Conservation (phyloP, 2,797 vertebrate genomes). For the Novumbra hubbsi region DNA sequence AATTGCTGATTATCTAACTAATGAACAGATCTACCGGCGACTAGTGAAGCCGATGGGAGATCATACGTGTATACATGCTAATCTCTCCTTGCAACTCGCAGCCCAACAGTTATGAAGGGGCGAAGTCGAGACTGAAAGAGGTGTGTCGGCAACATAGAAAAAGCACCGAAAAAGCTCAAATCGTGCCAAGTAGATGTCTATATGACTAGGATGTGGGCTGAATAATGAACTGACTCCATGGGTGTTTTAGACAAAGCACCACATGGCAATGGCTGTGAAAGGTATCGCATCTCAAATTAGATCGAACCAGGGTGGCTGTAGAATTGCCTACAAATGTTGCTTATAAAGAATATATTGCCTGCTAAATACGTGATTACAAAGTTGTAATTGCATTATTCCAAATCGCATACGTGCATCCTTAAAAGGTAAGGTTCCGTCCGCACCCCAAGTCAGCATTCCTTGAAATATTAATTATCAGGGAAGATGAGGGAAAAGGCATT, state of each 20-base stretch:
- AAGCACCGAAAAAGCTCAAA: neutral
- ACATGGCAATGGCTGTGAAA: neutral
- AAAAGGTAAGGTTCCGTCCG: neutral
- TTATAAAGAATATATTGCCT: neutral
- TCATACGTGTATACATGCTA: neutral
- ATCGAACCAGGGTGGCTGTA: neutral
- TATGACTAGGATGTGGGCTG: neutral
- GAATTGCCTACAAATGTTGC: neutral
- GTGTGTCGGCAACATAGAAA: neutral
- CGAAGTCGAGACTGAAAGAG: neutral
- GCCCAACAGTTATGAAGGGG: neutral
- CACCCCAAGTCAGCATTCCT: neutral
- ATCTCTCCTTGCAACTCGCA: neutral
- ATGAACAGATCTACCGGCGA: neutral
- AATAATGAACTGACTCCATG: neutral
- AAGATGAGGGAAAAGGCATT: neutral
- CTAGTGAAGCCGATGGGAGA: neutral
- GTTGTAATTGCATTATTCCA: neutral
- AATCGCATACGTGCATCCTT: neutral
- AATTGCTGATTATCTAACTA: neutral
- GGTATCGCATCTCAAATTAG: neutral
- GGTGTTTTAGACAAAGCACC: conserved; percentile 4
- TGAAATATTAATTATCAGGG: neutral
- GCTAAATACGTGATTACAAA: neutral
- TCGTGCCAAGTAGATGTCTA: neutral